phyloP scores from a whole-genome alignment of 2,888 invertebrate species.

The Linyphia triangularis region DNA sequence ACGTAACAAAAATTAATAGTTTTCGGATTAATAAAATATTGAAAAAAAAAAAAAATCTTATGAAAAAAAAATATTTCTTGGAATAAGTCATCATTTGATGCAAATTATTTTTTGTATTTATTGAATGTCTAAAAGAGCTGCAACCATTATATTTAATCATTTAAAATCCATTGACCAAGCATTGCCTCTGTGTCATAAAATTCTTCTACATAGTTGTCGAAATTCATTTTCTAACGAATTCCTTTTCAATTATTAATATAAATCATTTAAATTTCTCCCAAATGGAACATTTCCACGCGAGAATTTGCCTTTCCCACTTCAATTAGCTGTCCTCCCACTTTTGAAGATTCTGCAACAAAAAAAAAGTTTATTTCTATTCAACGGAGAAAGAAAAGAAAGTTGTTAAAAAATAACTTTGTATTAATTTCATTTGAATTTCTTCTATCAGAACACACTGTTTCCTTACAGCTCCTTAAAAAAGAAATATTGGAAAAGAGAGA shows the following conservation, averaged over 20 bases:
- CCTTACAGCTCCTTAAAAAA: constrained; percentile 17
- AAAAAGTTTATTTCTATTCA: constrained; percentile 41
- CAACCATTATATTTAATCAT: constrained; percentile 34
- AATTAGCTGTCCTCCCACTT: constrained; percentile 48
- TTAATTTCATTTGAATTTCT: constrained; percentile 72
- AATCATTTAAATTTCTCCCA: constrained; percentile 39
- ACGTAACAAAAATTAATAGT: too few species aligned
- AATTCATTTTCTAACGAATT: constrained; percentile 15
- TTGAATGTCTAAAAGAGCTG: not conserved
- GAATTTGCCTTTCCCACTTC: constrained; percentile 39
- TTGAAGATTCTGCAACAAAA: constrained; percentile 31
- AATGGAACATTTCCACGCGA: not conserved
- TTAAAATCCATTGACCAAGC: not conserved
- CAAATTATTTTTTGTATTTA: too few species aligned
- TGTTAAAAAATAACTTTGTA: constrained; percentile 47
- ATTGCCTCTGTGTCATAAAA: not conserved
- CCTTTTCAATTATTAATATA: constrained; percentile 23
- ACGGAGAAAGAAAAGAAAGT: constrained; percentile 7
- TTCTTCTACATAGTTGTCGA: constrained; percentile 5
- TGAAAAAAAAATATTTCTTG: too few species aligned
- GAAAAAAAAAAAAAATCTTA: too few species aligned
- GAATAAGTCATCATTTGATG: too few species aligned
- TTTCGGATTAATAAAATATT: too few species aligned
- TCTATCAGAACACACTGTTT: not conserved
- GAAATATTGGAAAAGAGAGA: constrained; percentile 33